Base-by-base conservation (phyloP, 2,113 vertebrate genomes). In the Vulpes vulpes region DNA sequence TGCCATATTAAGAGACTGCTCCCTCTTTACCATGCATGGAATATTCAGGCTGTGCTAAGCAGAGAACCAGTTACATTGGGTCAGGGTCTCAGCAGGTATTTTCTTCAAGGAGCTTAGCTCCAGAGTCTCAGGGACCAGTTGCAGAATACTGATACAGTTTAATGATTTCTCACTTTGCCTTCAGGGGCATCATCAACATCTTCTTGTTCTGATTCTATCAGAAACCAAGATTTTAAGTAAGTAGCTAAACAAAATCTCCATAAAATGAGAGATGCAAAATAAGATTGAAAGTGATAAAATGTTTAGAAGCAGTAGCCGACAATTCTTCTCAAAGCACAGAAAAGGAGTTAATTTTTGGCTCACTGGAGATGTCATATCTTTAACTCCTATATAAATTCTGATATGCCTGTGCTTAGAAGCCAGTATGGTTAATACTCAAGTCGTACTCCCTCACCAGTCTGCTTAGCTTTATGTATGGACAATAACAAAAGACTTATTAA, bases 191-290 rank as follows among this genome's bases (percentile, higher is more conserved):
- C n/a, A 55, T 67, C 87, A 80, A 91, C 87, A 91, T 91, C 59
- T 93, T 85, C 71, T 76, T 64, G 32, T 81, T 91, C 85, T 86
- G 95, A 89, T 86, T 92, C 62, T 55, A 79, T 92, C 82, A 94
- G 94, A 95, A 97, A 93, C 25, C 7, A 59, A 76, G n/a, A 81
- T 84, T 92, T 93, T 94, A 84, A 93, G n/a, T 49, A 67, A 90
- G 78, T 32, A n/a, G 25, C 64, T 79, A 53, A 94, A 97, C 35
- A 71, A 86, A 94, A 91, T 93, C 32, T 95, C 27, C 38, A 69
- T 84, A 53, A 85, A 97, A 83, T 59, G 87, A 81, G 51, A 96
- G 35, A 60, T 74, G n/a, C 20, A 85, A 96, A 96, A 73, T 92
- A 79, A 91, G 79, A 98, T 12, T 8, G 22, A 93, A 95, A 91